phyloP scores from a whole-genome alignment of 2,888 invertebrate genomes.

The Drepanosiphum platanoidis region DNA sequence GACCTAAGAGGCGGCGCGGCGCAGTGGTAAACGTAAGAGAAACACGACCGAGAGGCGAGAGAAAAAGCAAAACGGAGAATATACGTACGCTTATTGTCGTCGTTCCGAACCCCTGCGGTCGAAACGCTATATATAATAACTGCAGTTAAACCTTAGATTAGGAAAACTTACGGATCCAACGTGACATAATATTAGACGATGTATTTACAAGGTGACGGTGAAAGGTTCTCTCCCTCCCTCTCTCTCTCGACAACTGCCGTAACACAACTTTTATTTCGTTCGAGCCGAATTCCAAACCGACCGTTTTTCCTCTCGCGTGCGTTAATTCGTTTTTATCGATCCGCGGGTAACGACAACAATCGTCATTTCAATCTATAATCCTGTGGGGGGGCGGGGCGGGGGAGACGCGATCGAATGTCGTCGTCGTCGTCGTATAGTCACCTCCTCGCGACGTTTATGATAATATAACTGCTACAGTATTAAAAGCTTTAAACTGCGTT shows the following conservation, averaged over 20 bases:
- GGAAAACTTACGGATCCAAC: conserved; percentile 4
- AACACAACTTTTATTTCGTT: neutral
- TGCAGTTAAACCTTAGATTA: neutral
- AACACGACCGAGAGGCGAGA: neutral
- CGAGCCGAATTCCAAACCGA: neutral
- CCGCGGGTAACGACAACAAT: too few species aligned
- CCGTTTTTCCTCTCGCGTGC: too few species aligned
- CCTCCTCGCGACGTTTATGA: too few species aligned
- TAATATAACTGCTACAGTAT: neutral
- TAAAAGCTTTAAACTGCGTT: neutral
- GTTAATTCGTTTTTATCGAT: too few species aligned
- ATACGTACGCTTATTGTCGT: neutral
- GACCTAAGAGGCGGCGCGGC: neutral
- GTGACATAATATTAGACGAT: neutral
- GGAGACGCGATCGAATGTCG: neutral
- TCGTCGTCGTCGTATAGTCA: neutral
- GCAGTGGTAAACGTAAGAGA: neutral
- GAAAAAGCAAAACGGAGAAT: neutral
- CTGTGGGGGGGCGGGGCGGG: neutral
- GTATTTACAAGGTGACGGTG: neutral
- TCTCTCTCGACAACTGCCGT: neutral
- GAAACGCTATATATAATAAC: neutral
- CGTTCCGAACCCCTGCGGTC: neutral
- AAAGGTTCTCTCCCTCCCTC: neutral
- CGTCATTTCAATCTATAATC: too few species aligned